A percentile compares a stretch with the other conserved stretches of the same genome.
Conservation (phyloP, 2,113 vertebrate species). For the Colaptes auratus region DNA sequence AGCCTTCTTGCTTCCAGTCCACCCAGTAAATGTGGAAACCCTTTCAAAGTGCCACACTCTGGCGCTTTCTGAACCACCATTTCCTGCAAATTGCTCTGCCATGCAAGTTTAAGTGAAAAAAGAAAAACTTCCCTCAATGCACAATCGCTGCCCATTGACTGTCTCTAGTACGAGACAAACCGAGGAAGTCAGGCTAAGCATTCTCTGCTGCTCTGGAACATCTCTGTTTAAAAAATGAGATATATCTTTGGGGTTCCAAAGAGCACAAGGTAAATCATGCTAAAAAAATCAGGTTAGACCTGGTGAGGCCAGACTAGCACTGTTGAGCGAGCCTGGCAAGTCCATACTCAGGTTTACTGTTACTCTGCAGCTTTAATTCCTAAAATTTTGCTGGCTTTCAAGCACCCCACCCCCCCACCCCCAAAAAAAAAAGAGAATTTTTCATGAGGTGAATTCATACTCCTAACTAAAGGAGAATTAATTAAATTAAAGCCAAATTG, state of each 20-base stretch:
- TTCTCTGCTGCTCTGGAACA: neutral
- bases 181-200: neutral
- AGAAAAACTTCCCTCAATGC: neutral
- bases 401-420: neutral
- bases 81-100: slow-evolving; percentile 13
- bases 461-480: neutral
- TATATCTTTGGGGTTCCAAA: neutral
- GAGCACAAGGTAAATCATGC: neutral
- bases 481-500: neutral
- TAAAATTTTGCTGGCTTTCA: neutral
- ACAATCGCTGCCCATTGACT: neutral
- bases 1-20: neutral
- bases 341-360: neutral
- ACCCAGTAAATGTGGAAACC: neutral
- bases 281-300: neutral
- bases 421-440: neutral
- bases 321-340: neutral
- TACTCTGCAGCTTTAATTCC: neutral
- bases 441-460: neutral
- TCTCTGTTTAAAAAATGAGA: neutral
- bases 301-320: neutral
- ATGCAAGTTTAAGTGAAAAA: neutral
- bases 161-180: neutral
- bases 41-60: slow-evolving; percentile 22
- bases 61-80: neutral